A percentile compares a stretch with the other conserved stretches of the same genome.
phyloP scores from a whole-genome alignment of 2,888 invertebrate genomes.

The Luffia ferchaultella region DNA sequence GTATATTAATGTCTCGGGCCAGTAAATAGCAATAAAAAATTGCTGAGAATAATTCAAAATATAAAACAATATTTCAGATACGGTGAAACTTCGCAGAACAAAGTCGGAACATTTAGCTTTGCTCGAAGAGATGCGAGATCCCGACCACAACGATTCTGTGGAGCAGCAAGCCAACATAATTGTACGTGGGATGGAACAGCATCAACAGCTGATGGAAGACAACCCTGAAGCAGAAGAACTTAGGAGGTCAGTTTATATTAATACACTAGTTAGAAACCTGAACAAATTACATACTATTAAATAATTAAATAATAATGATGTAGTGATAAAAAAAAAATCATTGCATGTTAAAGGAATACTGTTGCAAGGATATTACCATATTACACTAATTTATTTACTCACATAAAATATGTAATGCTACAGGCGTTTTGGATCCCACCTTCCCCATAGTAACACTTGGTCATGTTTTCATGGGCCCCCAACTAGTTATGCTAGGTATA shows the following conservation, averaged over 20 bases:
- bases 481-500: too few relatives aligned
- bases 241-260: conserved; percentile 61
- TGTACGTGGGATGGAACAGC: conserved; percentile 71
- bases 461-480: too few relatives aligned
- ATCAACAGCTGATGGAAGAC: conserved; percentile 71
- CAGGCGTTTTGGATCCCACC: too few relatives aligned
- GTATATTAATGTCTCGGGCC: not conserved
- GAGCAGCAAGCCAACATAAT: conserved; percentile 68
- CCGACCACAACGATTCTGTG: conserved; percentile 24
- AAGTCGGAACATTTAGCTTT: conserved; percentile 41
- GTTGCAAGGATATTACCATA: too few relatives aligned
- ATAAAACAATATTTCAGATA: conserved; percentile 24
- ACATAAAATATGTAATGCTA: too few relatives aligned
- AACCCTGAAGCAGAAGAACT: conserved; percentile 68
- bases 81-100: conserved; percentile 37
- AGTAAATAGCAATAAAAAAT: not conserved
- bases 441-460: too few relatives aligned
- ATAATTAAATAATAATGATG: too few relatives aligned
- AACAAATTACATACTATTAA: too few relatives aligned
- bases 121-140: conserved; percentile 25
- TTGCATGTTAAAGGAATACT: too few relatives aligned
- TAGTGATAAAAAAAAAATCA: too few relatives aligned
- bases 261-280: too few relatives aligned
- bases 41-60: not conserved
- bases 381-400: too few relatives aligned